phyloP scores from a whole-genome alignment of 2,797 vertebrate genomes.

The Steatocranus sp. region DNA sequence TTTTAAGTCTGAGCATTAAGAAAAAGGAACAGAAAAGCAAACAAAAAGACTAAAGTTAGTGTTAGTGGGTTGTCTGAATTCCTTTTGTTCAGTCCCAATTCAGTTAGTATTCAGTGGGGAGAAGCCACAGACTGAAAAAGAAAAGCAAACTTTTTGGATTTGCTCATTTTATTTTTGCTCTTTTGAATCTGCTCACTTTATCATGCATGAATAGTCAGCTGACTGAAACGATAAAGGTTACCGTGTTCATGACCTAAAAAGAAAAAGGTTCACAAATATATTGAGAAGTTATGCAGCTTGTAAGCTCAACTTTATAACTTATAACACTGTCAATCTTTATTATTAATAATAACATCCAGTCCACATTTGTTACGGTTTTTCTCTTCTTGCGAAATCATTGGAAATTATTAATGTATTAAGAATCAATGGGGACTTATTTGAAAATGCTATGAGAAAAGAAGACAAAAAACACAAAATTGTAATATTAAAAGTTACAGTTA shows the following conservation, averaged over 20 bases:
- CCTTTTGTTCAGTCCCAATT: not conserved
- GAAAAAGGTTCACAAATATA: not conserved
- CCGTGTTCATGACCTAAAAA: not conserved
- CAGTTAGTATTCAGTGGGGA: not conserved
- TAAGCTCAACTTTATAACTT: not conserved
- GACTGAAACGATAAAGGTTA: not conserved
- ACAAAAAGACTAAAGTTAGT: not conserved
- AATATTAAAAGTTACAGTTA: not conserved
- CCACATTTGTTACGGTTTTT: not conserved
- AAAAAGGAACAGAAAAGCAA: not conserved
- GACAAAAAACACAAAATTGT: not conserved
- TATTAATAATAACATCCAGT: slow-evolving; percentile 1
- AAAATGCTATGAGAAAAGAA: not conserved
- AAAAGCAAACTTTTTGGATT: not conserved
- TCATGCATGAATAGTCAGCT: not conserved
- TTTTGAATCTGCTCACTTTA: not conserved
- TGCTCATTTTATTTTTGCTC: not conserved
- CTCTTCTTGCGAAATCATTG: not conserved
- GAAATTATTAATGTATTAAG: not conserved
- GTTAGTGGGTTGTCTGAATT: not conserved
- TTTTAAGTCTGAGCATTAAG: not conserved
- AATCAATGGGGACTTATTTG: not conserved
- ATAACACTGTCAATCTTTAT: not conserved
- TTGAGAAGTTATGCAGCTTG: not conserved
- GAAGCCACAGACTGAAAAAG: not conserved